These are phyloP conservation scores for Scatophagus argus DNA, from an alignment of 2,113 vertebrate genomes.

Conservation along the genomic window DNA sequence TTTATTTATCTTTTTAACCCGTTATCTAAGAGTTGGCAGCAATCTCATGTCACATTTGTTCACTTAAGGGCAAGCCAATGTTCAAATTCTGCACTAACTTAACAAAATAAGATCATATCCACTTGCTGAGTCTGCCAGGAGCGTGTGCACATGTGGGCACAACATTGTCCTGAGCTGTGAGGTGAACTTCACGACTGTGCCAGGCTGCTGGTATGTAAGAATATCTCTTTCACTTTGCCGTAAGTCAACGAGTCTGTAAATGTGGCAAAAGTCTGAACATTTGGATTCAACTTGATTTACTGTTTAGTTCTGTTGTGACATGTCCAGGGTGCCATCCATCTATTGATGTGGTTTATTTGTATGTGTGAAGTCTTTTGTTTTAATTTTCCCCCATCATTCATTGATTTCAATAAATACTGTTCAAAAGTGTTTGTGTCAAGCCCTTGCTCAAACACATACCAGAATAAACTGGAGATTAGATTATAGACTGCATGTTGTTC, in stretches of 20 bases:
- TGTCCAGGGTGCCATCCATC: background rate
- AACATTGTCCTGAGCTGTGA: background rate
- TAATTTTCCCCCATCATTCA: background rate
- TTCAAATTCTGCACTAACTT: too few species aligned
- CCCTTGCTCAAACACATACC: background rate
- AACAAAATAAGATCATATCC: too few species aligned
- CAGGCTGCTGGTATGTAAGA: background rate
- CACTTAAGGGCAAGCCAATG: background rate
- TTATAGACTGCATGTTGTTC: background rate
- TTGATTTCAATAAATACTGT: constrained; percentile 21
- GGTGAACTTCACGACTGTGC: background rate
- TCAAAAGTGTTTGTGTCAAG: background rate
- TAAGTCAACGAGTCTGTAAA: background rate
- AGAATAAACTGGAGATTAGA: constrained; percentile 14
- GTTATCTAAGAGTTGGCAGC: background rate
- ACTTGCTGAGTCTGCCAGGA: background rate
- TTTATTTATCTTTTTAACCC: background rate
- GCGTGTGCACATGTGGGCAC: background rate
- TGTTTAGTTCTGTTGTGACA: constrained; percentile 5
- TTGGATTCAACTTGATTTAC: background rate
- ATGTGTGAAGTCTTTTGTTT: background rate
- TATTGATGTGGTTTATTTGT: background rate
- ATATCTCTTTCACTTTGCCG: background rate
- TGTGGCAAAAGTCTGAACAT: background rate
- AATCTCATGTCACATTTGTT: background rate